Evolutionary conservation across 2,113 vertebrate genomes (phyloP).

Genomic region (Carettochelys insculpta): DNA sequence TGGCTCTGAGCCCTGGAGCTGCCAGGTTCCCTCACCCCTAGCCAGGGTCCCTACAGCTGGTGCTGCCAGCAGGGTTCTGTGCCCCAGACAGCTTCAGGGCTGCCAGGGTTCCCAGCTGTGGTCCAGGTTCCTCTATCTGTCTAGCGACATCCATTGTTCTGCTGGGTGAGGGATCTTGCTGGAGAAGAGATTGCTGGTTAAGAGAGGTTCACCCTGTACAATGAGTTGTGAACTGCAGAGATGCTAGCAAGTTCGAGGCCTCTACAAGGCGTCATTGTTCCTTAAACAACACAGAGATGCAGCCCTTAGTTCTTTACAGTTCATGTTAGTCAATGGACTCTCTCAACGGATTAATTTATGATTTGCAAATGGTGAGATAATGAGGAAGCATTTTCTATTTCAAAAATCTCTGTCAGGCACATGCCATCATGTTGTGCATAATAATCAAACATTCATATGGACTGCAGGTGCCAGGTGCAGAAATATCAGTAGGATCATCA

Average conservation of each 20-base stretch:
- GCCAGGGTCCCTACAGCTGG: no score
- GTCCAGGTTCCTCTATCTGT: no score
- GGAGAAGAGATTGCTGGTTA: no score
- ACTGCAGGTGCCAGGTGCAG: not conserved
- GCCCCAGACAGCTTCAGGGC: no score
- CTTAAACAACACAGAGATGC: not conserved
- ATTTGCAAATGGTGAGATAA: constrained; percentile 7
- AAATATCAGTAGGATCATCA: not conserved
- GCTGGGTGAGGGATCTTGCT: no score
- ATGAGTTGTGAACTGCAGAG: not conserved
- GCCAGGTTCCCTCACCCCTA: no score
- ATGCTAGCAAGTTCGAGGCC: not conserved
- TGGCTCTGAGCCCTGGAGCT: no score
- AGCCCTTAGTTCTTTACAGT: not conserved
- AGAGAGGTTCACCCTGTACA: no score
- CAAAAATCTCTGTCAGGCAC: not conserved
- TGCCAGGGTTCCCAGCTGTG: no score
- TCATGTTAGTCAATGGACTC: not conserved
- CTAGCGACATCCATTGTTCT: no score
- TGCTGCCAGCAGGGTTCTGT: no score
- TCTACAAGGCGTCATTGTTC: constrained; percentile 14
- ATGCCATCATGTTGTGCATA: not conserved
- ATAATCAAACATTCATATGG: not conserved
- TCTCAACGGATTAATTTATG: constrained; percentile 17
- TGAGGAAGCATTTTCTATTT: not conserved